phyloP scores from a whole-genome alignment of 2,113 vertebrate species.

The Siniperca chuatsi region DNA sequence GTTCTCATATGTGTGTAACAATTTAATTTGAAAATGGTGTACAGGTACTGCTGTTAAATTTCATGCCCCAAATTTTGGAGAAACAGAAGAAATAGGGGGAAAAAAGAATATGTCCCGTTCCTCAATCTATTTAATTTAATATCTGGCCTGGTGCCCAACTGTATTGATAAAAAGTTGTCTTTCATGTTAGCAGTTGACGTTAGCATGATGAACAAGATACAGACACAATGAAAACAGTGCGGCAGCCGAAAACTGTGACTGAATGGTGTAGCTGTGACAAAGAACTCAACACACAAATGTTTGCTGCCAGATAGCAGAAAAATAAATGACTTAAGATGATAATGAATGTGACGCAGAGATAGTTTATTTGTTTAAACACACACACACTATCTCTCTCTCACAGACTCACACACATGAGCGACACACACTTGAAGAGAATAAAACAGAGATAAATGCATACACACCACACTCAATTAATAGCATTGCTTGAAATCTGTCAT shows the following conservation, averaged over 20 bases:
- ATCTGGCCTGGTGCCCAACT: slow-evolving; percentile 63
- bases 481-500: slow-evolving; percentile 78
- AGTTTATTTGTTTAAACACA: slow-evolving; percentile 77
- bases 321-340: slow-evolving; percentile 76
- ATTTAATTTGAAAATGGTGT: background rate
- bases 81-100: background rate
- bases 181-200: slow-evolving; percentile 70
- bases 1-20: background rate
- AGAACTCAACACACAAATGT: slow-evolving; percentile 68
- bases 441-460: slow-evolving; percentile 82
- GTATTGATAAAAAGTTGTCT: slow-evolving; percentile 61
- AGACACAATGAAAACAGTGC: slow-evolving; percentile 64
- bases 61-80: background rate
- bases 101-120: background rate
- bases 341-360: slow-evolving; percentile 70
- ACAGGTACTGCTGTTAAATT: background rate
- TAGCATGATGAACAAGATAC: slow-evolving; percentile 77
- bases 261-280: slow-evolving; percentile 62
- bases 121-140: slow-evolving; percentile 59
- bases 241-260: slow-evolving; percentile 19
- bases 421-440: slow-evolving; percentile 76
- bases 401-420: slow-evolving; percentile 59
- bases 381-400: slow-evolving; percentile 66
- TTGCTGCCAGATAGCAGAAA: slow-evolving; percentile 74
- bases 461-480: slow-evolving; percentile 78